These are phyloP conservation scores for Uropsilus gracilis DNA, from an alignment of 2,113 vertebrate genomes.

Conservation along the genomic window DNA sequence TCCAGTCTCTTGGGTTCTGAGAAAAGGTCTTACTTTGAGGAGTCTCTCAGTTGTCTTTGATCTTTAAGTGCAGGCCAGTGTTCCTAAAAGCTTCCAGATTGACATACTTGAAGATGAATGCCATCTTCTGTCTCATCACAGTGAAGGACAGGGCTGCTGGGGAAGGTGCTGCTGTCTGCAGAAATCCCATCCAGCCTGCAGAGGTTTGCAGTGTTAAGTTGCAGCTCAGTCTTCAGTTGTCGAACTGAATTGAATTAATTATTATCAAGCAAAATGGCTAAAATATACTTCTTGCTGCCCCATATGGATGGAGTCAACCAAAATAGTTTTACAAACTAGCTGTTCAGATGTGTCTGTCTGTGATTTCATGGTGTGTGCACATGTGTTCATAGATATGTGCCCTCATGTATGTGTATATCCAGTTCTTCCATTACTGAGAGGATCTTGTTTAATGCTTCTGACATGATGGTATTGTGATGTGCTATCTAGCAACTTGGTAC, in stretches of 20 bases:
- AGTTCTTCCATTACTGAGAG: not conserved
- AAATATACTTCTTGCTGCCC: not conserved
- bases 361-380: not conserved
- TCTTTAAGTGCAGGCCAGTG: conserved; percentile 33
- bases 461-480: not conserved
- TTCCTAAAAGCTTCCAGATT: conserved; percentile 57
- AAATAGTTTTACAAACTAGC: not conserved
- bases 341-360: not conserved
- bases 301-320: not conserved
- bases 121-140: conserved; percentile 55
- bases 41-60: conserved; percentile 38
- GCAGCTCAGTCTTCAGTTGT: not conserved
- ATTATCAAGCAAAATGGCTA: not conserved
- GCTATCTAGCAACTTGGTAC: not conserved
- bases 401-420: not conserved
- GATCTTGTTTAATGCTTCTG: not conserved
- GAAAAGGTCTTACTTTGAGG: conserved; percentile 4
- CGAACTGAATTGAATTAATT: not conserved
- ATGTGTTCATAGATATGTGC: not conserved
- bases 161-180: not conserved
- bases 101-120: conserved; percentile 37
- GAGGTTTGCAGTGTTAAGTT: too few relatives aligned
- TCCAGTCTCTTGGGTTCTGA: conserved; percentile 1
- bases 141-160: not conserved
- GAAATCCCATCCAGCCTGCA: not conserved